Evolutionary conservation across 2,888 invertebrate species (phyloP), one percentile per base, ranked within the genome.

Genomic region (Troilus luridus): DNA sequence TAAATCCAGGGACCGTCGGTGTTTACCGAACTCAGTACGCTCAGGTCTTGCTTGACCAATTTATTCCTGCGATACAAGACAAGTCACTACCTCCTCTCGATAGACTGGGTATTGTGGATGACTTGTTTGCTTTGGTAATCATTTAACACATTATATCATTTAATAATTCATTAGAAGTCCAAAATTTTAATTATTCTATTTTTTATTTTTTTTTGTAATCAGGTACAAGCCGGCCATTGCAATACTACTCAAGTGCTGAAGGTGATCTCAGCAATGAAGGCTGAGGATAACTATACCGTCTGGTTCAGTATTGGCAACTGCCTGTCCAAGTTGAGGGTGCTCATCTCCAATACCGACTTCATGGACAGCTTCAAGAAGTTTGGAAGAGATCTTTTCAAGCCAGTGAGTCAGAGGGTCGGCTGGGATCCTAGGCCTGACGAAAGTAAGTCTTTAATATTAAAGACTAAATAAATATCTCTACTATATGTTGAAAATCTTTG

Each of bases 231-330:
- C 8, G 98, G 98, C 0, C 96, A 96, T 92, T 96, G 96, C 8
- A 96, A 96, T 91, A 98, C 98, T 19, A 96, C 97, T 0, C 97
- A 98, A 94, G 97, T 97, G 0, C 95, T 99, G 90, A 96, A 97
- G 93, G 95, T 99, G n/a, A 96, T 98, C 93, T 96, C 97, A 93
- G 97, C 98, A 0, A 98, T 97, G 94, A 95, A 96, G 92, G 96
- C 97, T 93, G 98, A 99, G 94, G 96, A 96, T 67, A 97, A 98
- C 94, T 99, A 97, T 95, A 98, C 98, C 0, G 99, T 99, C 0
- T 99, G 99, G 99, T 12, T 92, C 27, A 97, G 97, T 0, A 96
- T 98, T 92, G 96, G 96, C 81, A 97, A 96, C 94, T 97, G 97
- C 93, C 94, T 98, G 91, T 95, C 96, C n/a, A 97, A 97, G 94